Base-by-base conservation (phyloP, 2,797 vertebrate species). In the Eulemur mongoz region DNA sequence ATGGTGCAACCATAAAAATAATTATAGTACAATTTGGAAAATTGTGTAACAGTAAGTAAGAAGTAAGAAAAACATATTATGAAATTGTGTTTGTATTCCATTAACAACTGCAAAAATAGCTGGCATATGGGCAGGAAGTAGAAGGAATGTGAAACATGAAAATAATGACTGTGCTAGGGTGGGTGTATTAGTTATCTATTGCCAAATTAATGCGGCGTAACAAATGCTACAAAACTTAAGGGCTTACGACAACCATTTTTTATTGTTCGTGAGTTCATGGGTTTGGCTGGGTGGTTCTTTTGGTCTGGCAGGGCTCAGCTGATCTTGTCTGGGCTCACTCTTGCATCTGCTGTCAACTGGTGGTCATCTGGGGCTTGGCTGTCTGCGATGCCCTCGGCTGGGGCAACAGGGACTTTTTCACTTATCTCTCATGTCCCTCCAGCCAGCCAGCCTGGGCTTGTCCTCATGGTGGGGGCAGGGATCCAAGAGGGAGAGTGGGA, bases 121-220 rank as follows among this genome's bases (percentile, higher is more conserved):
- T 70, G 35, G 22, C 30, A 0, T 2, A 0, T 2, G 30, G 80
- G 43, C 52, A 3, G 81, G 35, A 54, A 14, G 20, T 5, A 43
- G 72, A 61, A 30, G 11, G n/a, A 23, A 8, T 0, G 22, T 0
- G 70, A n/a, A n/a, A 30, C 63, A 13, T 1, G 52, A 11, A 9
- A 57, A 25, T 23, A 52, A 15, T n/a, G 27, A 14, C 72, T 12
- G 0, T 1, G 12, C 40, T 27, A 13, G 20, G 8, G 59, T 0
- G 6, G 7, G 27, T 3, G 20, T 4, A 0, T 32, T 13, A 1
- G n/a, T 61, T 4, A 2, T 4, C 30, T 22, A 2, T 13, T 18
- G 50, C 43, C 35, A 20, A 4, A 65, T 9, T 18, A 52, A 30
- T 8, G 63, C 35, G 2, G 0, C 5, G 2, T 30, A 32, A 14